These are phyloP conservation scores for Martes martes DNA, from an alignment of 2,113 vertebrate genomes.

Conservation along the genomic window DNA sequence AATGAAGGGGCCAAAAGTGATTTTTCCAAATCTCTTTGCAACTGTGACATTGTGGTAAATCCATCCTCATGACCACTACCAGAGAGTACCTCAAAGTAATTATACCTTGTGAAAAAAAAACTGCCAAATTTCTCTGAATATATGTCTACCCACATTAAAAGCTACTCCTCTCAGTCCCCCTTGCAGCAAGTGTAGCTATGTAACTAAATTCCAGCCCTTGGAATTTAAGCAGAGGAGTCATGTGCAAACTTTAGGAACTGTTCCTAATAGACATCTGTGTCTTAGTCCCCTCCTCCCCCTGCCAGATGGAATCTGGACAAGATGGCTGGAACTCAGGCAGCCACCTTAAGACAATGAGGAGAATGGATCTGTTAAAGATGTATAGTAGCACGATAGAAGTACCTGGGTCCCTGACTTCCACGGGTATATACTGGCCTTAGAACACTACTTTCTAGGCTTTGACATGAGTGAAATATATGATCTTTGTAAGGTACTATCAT, in stretches of 20 bases:
- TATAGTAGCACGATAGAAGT: not conserved
- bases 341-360: conserved; percentile 12
- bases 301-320: conserved; percentile 4
- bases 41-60: not conserved
- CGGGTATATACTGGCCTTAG: not conserved
- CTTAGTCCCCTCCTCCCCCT: not conserved
- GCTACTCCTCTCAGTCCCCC: not conserved
- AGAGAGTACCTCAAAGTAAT: not conserved
- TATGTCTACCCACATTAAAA: not conserved
- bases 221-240: not conserved
- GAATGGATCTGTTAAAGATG: not conserved
- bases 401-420: not conserved
- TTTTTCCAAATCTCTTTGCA: not conserved
- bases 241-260: not conserved
- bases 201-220: not conserved
- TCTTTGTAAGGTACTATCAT: not conserved
- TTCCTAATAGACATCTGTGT: not conserved
- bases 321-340: not conserved
- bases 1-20: not conserved
- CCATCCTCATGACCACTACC: not conserved
- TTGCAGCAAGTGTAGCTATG: not conserved
- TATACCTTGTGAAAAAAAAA: not conserved
- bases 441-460: not conserved
- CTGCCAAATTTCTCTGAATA: not conserved
- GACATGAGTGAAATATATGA: not conserved